A percentile compares a stretch with the other conserved stretches of the same genome.
Evolutionary conservation across 1,140 invertebrate species (phyloP).

Genomic region (Pentalonia nigronervosa): DNA sequence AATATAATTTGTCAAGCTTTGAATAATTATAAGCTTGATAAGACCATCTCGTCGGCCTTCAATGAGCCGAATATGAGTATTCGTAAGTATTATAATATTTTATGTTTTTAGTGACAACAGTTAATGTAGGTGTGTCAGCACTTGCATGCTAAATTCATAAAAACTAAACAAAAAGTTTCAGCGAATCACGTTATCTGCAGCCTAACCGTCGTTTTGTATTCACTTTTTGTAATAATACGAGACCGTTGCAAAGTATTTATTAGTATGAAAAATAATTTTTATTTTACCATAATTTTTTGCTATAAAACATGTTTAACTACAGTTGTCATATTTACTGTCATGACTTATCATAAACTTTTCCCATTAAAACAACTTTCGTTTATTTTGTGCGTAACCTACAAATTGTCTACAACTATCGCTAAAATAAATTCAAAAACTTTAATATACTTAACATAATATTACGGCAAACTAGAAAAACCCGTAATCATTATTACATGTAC

Average conservation of each 20-base stretch:
- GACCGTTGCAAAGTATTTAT: not conserved
- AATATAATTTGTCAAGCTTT: not conserved
- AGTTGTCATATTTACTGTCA: slow-evolving; percentile 1
- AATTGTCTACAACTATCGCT: not conserved
- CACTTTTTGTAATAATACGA: not conserved
- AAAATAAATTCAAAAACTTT: not conserved
- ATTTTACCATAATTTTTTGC: not conserved
- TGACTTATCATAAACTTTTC: not conserved
- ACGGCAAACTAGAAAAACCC: not conserved
- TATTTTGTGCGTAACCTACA: not conserved
- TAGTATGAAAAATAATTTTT: not conserved
- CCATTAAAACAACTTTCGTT: slow-evolving; percentile 18
- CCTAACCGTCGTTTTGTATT: not conserved
- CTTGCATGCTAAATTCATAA: not conserved
- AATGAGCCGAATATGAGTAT: not conserved
- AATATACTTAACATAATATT: not conserved
- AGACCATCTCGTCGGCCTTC: not conserved
- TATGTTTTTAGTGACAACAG: not conserved
- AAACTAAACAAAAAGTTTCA: not conserved
- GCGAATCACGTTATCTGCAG: not conserved
- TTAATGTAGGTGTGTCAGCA: not conserved
- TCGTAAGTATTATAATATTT: not conserved
- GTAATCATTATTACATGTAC: not conserved
- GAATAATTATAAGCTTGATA: not conserved
- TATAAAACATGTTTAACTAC: not conserved